These are phyloP conservation scores for Bombus sylvicola DNA, from an alignment of 1,140 invertebrate genomes.

Conservation along the genomic window DNA sequence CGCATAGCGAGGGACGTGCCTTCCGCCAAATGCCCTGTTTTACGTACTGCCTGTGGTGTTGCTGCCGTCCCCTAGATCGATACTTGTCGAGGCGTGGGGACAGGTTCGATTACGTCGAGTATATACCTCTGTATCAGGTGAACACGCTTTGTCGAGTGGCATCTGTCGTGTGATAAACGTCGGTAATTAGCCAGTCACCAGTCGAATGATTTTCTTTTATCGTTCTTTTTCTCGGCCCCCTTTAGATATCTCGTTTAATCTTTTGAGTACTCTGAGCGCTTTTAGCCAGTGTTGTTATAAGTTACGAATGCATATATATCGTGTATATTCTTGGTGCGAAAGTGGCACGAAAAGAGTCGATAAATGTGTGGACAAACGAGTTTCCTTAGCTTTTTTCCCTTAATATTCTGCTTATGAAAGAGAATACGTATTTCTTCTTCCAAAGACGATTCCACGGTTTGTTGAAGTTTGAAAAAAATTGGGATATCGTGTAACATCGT, in stretches of 20 bases:
- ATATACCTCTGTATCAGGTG: conserved; percentile 74
- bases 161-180: background rate
- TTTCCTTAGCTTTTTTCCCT: too few relatives aligned
- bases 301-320: background rate
- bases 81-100: conserved; percentile 39
- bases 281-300: background rate
- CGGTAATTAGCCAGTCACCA: background rate
- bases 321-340: too few relatives aligned
- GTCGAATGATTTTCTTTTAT: background rate
- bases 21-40: conserved; percentile 57
- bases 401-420: too few relatives aligned
- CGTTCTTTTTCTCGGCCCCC: background rate
- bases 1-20: conserved; percentile 25
- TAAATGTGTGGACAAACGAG: too few relatives aligned
- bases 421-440: too few relatives aligned
- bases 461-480: too few relatives aligned
- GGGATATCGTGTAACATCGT: too few relatives aligned
- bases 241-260: background rate
- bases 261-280: background rate
- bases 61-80: conserved; percentile 55
- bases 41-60: conserved; percentile 52
- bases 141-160: conserved; percentile 32
- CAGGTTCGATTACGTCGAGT: conserved; percentile 75
- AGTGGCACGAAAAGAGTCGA: too few relatives aligned
- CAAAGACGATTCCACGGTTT: too few relatives aligned